Evolutionary conservation across 1,140 invertebrate species (phyloP).

Genomic region (Condylostylus longicornis): DNA sequence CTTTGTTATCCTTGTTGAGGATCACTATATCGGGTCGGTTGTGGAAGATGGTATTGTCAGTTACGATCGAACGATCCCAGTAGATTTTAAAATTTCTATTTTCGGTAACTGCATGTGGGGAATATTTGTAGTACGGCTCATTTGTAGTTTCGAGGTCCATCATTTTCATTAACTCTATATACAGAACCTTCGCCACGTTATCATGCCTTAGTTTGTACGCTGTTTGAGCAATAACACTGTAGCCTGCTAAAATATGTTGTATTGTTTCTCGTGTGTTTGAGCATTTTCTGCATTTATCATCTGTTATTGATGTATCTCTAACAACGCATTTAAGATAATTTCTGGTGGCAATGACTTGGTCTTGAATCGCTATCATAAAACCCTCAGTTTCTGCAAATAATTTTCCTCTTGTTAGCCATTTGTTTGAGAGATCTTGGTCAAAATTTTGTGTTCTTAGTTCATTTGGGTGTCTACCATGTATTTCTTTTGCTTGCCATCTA

Average conservation of each 20-base stretch:
- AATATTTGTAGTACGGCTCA: not conserved
- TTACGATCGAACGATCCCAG: not conserved
- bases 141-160: not conserved
- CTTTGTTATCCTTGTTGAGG: no score
- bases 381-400: constrained; percentile 14
- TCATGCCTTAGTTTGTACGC: not conserved
- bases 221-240: not conserved
- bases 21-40: not conserved
- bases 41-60: not conserved
- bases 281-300: not conserved
- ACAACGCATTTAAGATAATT: constrained; percentile 17
- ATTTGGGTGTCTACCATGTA: constrained; percentile 11
- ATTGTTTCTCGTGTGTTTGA: not conserved
- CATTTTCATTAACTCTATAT: not conserved
- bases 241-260: not conserved
- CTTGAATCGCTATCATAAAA: constrained; percentile 19
- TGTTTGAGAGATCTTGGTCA: constrained; percentile 10
- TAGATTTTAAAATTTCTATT: not conserved
- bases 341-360: constrained; percentile 16
- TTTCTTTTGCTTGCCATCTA: constrained; percentile 12
- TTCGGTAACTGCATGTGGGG: not conserved
- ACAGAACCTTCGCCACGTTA: not conserved
- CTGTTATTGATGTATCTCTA: constrained; percentile 6
- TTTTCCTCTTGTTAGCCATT: constrained; percentile 14
- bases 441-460: constrained; percentile 13